These are phyloP conservation scores for Centropus bengalensis DNA, from an alignment of 2,113 vertebrate genomes.

Conservation along the genomic window DNA sequence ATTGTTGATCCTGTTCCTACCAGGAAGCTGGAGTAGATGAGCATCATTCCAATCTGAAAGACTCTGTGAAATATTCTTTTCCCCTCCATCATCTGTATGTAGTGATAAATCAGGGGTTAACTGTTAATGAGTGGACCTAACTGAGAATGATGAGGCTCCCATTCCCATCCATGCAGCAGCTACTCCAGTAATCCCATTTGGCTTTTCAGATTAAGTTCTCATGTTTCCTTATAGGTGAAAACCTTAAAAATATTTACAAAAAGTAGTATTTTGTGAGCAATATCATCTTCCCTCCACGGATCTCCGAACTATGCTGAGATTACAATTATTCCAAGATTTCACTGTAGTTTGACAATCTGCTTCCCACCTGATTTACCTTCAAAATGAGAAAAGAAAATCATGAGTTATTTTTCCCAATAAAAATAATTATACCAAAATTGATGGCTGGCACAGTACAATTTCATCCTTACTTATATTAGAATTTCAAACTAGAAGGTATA, in stretches of 20 bases:
- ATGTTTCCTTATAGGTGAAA: not conserved
- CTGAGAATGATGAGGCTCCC: not conserved
- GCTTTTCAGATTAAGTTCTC: not conserved
- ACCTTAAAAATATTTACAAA: not conserved
- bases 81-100: not conserved
- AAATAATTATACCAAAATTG: not conserved
- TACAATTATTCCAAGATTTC: not conserved
- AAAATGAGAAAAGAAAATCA: not conserved
- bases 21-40: not conserved
- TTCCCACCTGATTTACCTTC: not conserved
- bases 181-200: not conserved
- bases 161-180: not conserved
- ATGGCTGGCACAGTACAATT: not conserved
- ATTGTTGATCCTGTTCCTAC: not conserved
- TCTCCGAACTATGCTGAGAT: not conserved
- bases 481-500: constrained; percentile 8
- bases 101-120: not conserved
- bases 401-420: not conserved
- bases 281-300: not conserved
- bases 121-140: not conserved
- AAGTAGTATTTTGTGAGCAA: not conserved
- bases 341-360: not conserved
- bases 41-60: not conserved
- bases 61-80: not conserved
- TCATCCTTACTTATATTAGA: not conserved